Base-by-base conservation (phyloP, 35 echinoderm and acorn worm genomes). In the Lytechinus pictus region DNA sequence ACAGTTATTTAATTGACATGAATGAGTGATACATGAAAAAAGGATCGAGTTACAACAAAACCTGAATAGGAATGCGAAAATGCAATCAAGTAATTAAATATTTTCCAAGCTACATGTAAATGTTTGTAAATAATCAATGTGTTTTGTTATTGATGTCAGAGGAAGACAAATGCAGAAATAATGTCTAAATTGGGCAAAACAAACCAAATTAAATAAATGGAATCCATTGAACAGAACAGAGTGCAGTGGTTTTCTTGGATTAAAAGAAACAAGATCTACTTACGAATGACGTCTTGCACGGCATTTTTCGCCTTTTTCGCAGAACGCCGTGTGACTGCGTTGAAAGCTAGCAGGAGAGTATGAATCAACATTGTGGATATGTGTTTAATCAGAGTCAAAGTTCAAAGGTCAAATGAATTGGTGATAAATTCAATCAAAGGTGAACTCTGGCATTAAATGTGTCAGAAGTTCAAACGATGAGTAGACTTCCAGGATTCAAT, bases 271-370 rank as follows among this genome's bases (percentile, higher is more conserved):
- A 7, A 88, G 16, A 88, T 19, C 52, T 90, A 90, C 88, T 90
- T 90, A 90, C 88, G 88, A 90, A 90, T 90, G 88, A 90, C 88
- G 10, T 90, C 88, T 52, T 90, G 28, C 28, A 54, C 88, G 88
- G 66, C 66, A 79, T 90, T 54, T 21, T 90, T 90, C 29, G 29
- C 52, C 88, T 90, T 90, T 90, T 90, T 90, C 27, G 88, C 28
- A 10, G 88, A 90, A 54, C 88, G 88, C 52, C 88, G 88, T 90
- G 88, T 90, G 27, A 90, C 88, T 52, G 88, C 88, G 52, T 90
- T 90, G 88, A 90, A 90, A 90, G 88, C 88, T 90, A 90, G 52
- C 88, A 90, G 52, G 52, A 90, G 88, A 90, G 88, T 90, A 33
- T 90, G 88, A 90, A 90, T 90, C 27, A 90, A 90, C 88, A 90